Evolutionary conservation across 2,113 vertebrate genomes (phyloP).

Genomic region (Thalassoma bifasciatum): DNA sequence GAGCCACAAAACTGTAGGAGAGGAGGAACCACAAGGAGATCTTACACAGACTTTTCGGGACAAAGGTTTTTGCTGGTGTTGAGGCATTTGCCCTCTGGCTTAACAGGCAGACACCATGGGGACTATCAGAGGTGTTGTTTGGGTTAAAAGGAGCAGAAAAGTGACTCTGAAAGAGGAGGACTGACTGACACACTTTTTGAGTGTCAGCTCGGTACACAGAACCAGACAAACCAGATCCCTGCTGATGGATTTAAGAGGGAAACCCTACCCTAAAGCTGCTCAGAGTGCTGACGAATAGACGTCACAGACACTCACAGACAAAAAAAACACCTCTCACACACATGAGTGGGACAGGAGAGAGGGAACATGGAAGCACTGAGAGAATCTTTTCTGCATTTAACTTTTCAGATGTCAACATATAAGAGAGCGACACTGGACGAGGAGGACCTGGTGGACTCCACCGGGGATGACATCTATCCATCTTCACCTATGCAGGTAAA

Average conservation of each 20-base stretch:
- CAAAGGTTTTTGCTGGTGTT: conserved; percentile 30
- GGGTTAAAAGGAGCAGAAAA: conserved; percentile 34
- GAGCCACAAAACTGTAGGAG: conserved; percentile 9
- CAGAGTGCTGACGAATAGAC: conserved; percentile 39
- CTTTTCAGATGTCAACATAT: conserved; percentile 95
- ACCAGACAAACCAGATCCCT: conserved; percentile 42
- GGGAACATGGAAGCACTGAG: conserved; percentile 83
- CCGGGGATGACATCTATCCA: conserved; percentile 87
- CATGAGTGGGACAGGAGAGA: conserved; percentile 6
- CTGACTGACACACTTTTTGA: conserved; percentile 25
- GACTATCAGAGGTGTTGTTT: conserved; percentile 36
- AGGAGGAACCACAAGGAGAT: conserved; percentile 25
- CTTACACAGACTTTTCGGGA: conserved; percentile 40
- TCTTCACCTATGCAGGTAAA: conserved; percentile 89
- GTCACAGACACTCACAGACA: not conserved
- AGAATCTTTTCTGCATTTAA: conserved; percentile 85
- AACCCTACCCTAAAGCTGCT: conserved; percentile 37
- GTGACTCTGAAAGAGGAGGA: conserved; percentile 39
- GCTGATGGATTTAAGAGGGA: conserved; percentile 63
- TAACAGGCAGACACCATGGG: conserved; percentile 42
- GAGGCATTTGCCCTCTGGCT: conserved; percentile 25
- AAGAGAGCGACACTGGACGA: conserved; percentile 94
- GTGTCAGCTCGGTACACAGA: conserved; percentile 13
- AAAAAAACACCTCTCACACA: conserved; percentile 1
- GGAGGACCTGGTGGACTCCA: conserved; percentile 91